Evolutionary conservation across 2,113 vertebrate genomes (phyloP).

Genomic region (Pogona vitticeps): DNA sequence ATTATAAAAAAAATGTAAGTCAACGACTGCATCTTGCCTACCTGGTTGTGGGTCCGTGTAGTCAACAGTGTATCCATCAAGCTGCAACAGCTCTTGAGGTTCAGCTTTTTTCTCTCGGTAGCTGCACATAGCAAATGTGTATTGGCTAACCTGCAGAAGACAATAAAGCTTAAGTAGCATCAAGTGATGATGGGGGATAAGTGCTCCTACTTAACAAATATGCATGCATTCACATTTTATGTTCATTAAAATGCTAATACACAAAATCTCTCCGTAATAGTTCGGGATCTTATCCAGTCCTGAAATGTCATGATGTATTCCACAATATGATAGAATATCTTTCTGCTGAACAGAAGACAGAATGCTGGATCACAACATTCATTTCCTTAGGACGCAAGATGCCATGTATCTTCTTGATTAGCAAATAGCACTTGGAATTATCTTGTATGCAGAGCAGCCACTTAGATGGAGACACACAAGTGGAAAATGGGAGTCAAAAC

Average conservation of each 20-base stretch:
- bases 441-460: not conserved
- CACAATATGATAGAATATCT: not conserved
- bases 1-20: not conserved
- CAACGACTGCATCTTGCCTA: constrained; percentile 54
- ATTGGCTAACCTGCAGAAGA: constrained; percentile 93
- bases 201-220: not conserved
- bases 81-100: constrained; percentile 94
- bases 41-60: constrained; percentile 99
- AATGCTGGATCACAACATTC: not conserved
- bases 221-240: accelerated
- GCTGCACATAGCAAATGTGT: constrained; percentile 99
- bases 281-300: not conserved
- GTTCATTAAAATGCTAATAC: not conserved
- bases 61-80: constrained; percentile 98
- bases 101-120: constrained; percentile 99
- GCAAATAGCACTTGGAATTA: not conserved
- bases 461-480: not conserved
- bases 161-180: constrained; percentile 54
- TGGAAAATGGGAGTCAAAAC: not conserved
- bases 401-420: not conserved
- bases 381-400: not conserved
- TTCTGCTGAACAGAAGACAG: not conserved
- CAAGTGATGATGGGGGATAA: constrained; percentile 10
- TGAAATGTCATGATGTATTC: not conserved
- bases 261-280: not conserved